Evolutionary conservation across 2,888 invertebrate genomes (phyloP), one percentile per base, ranked within the genome.

Genomic region (Ochropleura plecta): DNA sequence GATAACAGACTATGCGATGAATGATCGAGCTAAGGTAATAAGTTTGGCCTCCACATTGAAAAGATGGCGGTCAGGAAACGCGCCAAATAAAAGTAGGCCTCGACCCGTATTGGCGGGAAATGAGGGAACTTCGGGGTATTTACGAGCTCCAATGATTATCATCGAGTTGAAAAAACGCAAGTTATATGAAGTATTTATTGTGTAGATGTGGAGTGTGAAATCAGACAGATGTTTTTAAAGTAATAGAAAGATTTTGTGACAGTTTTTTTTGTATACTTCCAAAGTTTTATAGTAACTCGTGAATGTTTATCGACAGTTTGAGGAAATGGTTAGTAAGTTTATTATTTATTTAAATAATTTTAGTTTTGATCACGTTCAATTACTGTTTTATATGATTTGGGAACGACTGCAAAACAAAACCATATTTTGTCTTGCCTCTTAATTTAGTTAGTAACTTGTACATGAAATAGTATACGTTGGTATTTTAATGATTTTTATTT

Each of bases 21-120:
- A 53, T 79, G 59, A 79, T 82, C 60, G 65, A 76, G 60, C 64
- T 55, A 68, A 70, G 70, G 79, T 83, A 76, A 81, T 86, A 80
- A 81, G 72, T 78, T 80, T 81, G 83, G 71, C 77, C 81, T 66
- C 70, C 62, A 82, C 82, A 86, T 82, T 86, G 82, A 88, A 88
- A 85, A 88, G 81, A 88, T 88, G 76, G 86, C 83, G 88, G 88
- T 82, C 88, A 86, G 88, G 88, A 89, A 90, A 90, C 83, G 86
- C 86, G 87, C 83, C 77, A 83, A 81, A 88, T 89, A 90, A 91
- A 88, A 81, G 76, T 83, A 76, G 81, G 78, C 80, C 69, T 70
- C 82, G 78, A 81, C 80, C 83, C 77, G 71, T 86, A 85, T 90
- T 87, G 88, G 84, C 71, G 73, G 81, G 80, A 82, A 89, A 87